These are phyloP conservation scores for Sinocyclocheilus maitianheensis DNA, from an alignment of 2,113 vertebrate genomes.

Conservation along the genomic window DNA sequence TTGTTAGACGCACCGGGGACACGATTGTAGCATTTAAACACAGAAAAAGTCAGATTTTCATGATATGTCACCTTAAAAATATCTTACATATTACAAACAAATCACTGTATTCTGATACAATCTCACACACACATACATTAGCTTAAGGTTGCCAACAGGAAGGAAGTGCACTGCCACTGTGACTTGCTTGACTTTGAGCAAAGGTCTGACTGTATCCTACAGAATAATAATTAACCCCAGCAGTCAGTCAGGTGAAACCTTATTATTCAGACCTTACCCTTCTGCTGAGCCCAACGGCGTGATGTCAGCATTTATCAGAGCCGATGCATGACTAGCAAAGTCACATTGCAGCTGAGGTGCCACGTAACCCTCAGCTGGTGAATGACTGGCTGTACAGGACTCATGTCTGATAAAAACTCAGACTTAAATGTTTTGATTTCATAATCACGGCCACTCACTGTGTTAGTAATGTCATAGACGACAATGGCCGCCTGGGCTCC, in stretches of 20 bases:
- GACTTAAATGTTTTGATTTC: neutral
- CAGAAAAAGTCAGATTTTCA: no score
- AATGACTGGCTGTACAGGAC: neutral
- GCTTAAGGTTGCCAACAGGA: neutral
- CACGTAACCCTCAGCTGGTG: neutral
- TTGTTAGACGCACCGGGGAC: no score
- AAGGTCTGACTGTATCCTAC: slow-evolving; percentile 54
- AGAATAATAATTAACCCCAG: slow-evolving; percentile 60
- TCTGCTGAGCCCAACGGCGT: slow-evolving; percentile 2
- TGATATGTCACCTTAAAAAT: no score
- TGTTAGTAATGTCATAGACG: slow-evolving; percentile 98
- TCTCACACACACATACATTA: no score
- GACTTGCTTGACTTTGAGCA: slow-evolving; percentile 32
- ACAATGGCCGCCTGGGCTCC: slow-evolving; percentile 97
- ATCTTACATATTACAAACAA: no score
- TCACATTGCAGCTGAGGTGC: neutral
- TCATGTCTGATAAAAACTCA: neutral
- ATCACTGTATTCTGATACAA: no score
- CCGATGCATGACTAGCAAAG: neutral
- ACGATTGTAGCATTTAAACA: no score
- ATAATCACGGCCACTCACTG: slow-evolving; percentile 77
- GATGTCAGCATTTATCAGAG: slow-evolving; percentile 6
- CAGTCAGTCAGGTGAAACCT: slow-evolving; percentile 41
- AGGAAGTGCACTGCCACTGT: neutral
- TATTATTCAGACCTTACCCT: slow-evolving; percentile 18